Conservation (phyloP, 1,140 invertebrate genomes). For the Lysiphlebus fabarum region DNA sequence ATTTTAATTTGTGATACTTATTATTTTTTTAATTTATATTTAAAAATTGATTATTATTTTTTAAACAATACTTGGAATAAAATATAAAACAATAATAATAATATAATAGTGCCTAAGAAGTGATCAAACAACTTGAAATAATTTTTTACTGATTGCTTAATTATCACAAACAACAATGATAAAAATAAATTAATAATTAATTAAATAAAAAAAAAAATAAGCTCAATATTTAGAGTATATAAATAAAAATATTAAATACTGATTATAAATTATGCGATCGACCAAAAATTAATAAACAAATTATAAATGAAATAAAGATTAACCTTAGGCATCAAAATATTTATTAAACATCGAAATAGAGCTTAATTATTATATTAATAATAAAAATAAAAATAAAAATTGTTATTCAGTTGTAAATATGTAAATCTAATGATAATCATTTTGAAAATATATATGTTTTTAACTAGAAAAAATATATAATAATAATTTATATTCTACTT, state of each 20-base stretch:
- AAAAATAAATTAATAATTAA: slow-evolving; percentile 2
- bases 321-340: neutral
- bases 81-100: neutral
- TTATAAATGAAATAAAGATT: neutral
- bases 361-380: slow-evolving; percentile 10
- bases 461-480: neutral
- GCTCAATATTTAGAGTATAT: neutral
- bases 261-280: neutral
- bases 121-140: slow-evolving; percentile 4
- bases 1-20: too few species aligned
- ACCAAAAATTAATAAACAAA: slow-evolving; percentile 8
- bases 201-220: slow-evolving; percentile 5
- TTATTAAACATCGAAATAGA: slow-evolving; percentile 11
- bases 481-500: too few species aligned
- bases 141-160: slow-evolving; percentile 1
- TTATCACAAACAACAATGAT: neutral
- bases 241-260: neutral
- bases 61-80: neutral
- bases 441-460: slow-evolving; percentile 24
- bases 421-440: neutral
- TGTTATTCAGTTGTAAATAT: neutral
- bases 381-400: neutral
- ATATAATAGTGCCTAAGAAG: slow-evolving; percentile 6
- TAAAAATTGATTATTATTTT: neutral
- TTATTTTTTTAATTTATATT: neutral